Evolutionary conservation across 2,113 vertebrate species (phyloP), one percentile per base, ranked within the genome.

Genomic region (Tapirus terrestris): DNA sequence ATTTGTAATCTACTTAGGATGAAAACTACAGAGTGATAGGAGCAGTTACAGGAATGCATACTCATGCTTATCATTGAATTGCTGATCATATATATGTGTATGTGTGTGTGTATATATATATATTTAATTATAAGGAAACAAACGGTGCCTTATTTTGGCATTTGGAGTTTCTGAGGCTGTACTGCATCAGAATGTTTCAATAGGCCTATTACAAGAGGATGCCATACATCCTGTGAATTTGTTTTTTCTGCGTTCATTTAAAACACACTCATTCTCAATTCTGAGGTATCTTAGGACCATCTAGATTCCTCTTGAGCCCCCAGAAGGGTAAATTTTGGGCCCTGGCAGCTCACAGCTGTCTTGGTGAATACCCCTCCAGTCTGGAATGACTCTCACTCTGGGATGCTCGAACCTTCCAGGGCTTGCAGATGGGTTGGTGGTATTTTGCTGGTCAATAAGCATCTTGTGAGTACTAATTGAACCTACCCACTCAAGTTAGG

Each of bases 1-100:
- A 60, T 80, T 79, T 84, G 36, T 84, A 89, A 90, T 92, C 88
- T 92, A 21, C 65, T 92, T 97, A 93, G 72, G 20, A 25, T 36
- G 79, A 95, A 92, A 82, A 33, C 48, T 68, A 70, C 33, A 73
- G 56, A 48, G 9, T 39, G 27, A 60, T 53, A 79, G 53, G 31
- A 45, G 9, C 65, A 51, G 17, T 76, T 83, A 80, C 6, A 45
- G 36, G 53, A 67, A 91, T 14, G 43, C 86, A 96, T 23, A 51
- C 58, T 92, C 56, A 27, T 20, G 51, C 73, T 67, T 43, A 79
- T 12, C 10, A 17, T 39, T 58, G 16, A 60, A 76, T 65, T 84
- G 23, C 21, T 43, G 45, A 36, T 27, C 33, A 16, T 16, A 4
- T 77, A 6, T 33, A n/a, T 81, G n/a, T 68, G 39, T 48, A 3